Conservation (phyloP, 2,888 invertebrate species). For the Tinea trinotella region DNA sequence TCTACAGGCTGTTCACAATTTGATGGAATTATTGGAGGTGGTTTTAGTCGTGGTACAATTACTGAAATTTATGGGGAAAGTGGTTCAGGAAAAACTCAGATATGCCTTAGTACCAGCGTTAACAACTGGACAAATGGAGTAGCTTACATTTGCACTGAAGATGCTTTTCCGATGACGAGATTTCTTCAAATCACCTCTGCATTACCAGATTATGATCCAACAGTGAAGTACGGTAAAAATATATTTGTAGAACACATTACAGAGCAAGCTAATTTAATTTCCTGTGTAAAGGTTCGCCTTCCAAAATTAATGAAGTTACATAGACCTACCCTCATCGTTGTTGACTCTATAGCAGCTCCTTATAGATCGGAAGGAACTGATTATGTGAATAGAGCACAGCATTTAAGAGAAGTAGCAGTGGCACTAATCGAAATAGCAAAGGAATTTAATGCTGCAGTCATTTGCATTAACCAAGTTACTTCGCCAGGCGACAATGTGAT, state of each 20-base stretch:
- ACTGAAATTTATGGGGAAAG: conserved; percentile 87
- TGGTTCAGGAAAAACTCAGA: conserved; percentile 86
- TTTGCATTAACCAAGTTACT: conserved; percentile 63
- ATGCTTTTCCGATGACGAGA: conserved; percentile 68
- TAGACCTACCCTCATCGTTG: conserved; percentile 39
- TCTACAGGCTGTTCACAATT: conserved; percentile 72
- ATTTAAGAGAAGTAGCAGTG: conserved; percentile 52
- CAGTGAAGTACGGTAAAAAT: conserved; percentile 41
- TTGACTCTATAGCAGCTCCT: conserved; percentile 63
- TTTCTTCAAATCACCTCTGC: conserved; percentile 47
- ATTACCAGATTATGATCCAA: conserved; percentile 27
- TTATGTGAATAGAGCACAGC: conserved; percentile 57
- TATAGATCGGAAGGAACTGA: conserved; percentile 53
- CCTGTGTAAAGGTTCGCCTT: conserved; percentile 48
- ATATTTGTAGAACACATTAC: conserved; percentile 58
- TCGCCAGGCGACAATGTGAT: conserved; percentile 27
- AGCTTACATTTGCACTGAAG: conserved; percentile 85
- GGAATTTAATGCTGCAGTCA: conserved; percentile 41
- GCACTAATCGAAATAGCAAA: conserved; percentile 41
- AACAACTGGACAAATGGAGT: conserved; percentile 73
- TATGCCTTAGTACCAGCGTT: conserved; percentile 80
- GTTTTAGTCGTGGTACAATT: conserved; percentile 77
- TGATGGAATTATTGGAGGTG: conserved; percentile 76
- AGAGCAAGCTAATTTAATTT: conserved; percentile 48
- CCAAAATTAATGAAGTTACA: conserved; percentile 42